Base-by-base conservation (phyloP, 1,140 invertebrate genomes). In the Macrobrachium rosenbergii region DNA sequence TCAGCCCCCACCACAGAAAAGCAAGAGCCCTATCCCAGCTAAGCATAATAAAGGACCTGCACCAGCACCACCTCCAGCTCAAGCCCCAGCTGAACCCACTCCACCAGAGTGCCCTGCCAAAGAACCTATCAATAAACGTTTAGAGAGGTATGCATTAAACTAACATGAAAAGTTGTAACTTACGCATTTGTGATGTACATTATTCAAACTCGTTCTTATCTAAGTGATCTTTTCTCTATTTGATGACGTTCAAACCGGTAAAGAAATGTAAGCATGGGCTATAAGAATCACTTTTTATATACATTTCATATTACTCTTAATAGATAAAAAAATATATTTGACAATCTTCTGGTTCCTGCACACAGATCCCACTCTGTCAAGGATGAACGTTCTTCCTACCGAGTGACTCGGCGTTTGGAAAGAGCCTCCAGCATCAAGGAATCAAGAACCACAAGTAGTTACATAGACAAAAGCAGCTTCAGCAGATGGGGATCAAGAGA, bases 11-110 rank as follows among this genome's bases (percentile, higher is more conserved):
- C 19, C 84, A 67, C 23, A 60, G 23, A 81, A 87, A 64, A 63
- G 19, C 78, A 81, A 62, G 60, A 82, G 78, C 69, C 72, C 85
- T 5, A 75, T 81, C 78, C 85, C 85, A n/a, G 85, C 78, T 43
- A 58, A 72, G 21, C 85, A 87, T 79, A 87, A 87, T 37, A 87
- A 87, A 58, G 85, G 85, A 11, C 85, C 85, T 2, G 85, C 85
- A n/a, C 85, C 85, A 1, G 67, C 85, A 0, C 82, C 82, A 21
- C 85, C 85, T 11, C 67, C 77, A 14, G 43, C 60, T 0, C 78
- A 73, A 64, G 43, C n/a, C 58, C 12, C 59, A 17, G 52, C 72
- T 16, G 21, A 73, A 67, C 5, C 72, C 60, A 23, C 21, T 11
- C 69, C 75, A 11, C 12, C 63, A 16, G 58, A 60, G 21, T n/a